Conservation (phyloP, 2,113 vertebrate species). For the Papio anubis region DNA sequence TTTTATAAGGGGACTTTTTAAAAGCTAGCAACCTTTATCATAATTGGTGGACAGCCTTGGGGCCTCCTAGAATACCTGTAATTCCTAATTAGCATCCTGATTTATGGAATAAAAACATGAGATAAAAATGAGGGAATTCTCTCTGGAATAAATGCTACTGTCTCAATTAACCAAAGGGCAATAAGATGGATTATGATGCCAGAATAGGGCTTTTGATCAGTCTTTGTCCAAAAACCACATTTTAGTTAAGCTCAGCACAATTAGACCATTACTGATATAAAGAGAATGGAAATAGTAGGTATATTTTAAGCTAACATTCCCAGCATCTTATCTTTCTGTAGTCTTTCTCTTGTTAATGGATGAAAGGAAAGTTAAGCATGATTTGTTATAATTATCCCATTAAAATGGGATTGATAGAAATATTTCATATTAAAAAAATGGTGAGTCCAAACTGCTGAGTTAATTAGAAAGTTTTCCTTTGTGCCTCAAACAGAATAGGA, state of each 20-base stretch:
- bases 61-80: slow-evolving; percentile 24
- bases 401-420: slow-evolving; percentile 19
- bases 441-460: slow-evolving; percentile 2
- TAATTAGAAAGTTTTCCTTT: slow-evolving; percentile 57
- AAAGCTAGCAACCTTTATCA: slow-evolving; percentile 23
- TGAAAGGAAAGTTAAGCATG: slow-evolving; percentile 47
- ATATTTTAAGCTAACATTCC: slow-evolving; percentile 33
- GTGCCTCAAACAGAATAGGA: not conserved
- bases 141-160: slow-evolving; percentile 60
- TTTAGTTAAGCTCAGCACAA: slow-evolving; percentile 56
- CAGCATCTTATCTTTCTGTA: slow-evolving; percentile 48
- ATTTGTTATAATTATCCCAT: slow-evolving; percentile 55
- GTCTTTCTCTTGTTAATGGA: slow-evolving; percentile 53
- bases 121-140: slow-evolving; percentile 51
- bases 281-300: slow-evolving; percentile 1
- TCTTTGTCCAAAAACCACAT: slow-evolving; percentile 55
- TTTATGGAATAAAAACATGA: slow-evolving; percentile 53
- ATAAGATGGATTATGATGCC: slow-evolving; percentile 58
- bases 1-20: not conserved
- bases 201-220: slow-evolving; percentile 48
- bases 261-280: slow-evolving; percentile 31
- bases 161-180: slow-evolving; percentile 74
- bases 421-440: not conserved
- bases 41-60: slow-evolving; percentile 21
- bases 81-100: slow-evolving; percentile 67